These are phyloP conservation scores for Synanthedon vespiformis DNA, from an alignment of 2,888 invertebrate genomes.

Conservation along the genomic window DNA sequence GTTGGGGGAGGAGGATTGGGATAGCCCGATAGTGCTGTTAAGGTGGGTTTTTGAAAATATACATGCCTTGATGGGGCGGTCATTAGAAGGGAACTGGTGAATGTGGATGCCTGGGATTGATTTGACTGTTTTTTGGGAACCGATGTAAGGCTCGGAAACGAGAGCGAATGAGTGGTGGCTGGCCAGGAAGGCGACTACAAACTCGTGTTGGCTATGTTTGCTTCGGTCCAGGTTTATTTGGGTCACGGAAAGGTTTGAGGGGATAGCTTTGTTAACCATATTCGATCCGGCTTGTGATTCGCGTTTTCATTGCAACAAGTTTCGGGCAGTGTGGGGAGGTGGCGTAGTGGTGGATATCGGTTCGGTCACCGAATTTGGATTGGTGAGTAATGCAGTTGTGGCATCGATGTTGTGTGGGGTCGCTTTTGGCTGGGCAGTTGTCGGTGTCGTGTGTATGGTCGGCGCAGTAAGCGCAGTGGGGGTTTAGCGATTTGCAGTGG, in stretches of 20 bases:
- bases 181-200: background rate
- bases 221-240: background rate
- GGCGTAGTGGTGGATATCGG: background rate
- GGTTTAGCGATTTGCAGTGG: background rate
- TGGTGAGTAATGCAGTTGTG: background rate
- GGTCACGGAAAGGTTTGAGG: background rate
- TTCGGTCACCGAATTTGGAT: rapidly evolving
- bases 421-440: background rate
- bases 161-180: background rate
- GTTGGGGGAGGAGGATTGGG: slow-evolving; percentile 1
- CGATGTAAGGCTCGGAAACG: background rate
- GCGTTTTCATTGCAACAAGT: background rate
- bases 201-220: background rate
- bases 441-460: background rate
- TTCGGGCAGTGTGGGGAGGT: background rate
- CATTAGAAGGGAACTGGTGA: background rate
- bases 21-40: background rate
- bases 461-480: background rate
- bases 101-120: background rate
- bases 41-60: background rate
- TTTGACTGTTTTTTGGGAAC: background rate
- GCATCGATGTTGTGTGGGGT: background rate
- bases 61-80: background rate
- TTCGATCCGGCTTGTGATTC: background rate
- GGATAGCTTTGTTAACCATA: no score